A percentile compares a stretch with the other conserved stretches of the same genome.
Evolutionary conservation across 1,140 invertebrate genomes (phyloP).

Genomic region (Pentalonia nigronervosa): DNA sequence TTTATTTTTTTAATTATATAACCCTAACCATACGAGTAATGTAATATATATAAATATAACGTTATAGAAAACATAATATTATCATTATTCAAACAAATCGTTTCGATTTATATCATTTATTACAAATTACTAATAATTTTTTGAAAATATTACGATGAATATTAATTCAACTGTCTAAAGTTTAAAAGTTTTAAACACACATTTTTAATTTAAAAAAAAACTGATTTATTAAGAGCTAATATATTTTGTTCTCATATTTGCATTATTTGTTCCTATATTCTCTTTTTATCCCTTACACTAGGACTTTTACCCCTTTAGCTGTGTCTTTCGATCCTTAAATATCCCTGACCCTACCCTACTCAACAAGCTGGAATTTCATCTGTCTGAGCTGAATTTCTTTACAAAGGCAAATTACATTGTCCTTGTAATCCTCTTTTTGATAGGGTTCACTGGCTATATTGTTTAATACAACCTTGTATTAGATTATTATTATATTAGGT

Average conservation of each 20-base stretch:
- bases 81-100: neutral
- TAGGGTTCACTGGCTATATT: neutral
- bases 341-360: neutral
- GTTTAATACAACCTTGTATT: neutral
- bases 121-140: neutral
- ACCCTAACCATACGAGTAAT: neutral
- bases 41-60: neutral
- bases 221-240: neutral
- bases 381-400: constrained; percentile 10
- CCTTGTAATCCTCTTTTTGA: constrained; percentile 15
- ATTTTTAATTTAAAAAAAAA: neutral
- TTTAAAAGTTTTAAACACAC: neutral
- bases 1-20: neutral
- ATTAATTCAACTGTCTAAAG: neutral
- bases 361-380: constrained; percentile 22
- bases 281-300: neutral
- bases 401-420: constrained; percentile 27
- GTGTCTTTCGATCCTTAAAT: constrained; percentile 17
- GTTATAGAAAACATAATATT: neutral
- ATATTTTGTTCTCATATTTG: neutral
- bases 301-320: neutral
- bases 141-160: neutral
- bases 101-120: neutral
- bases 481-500: neutral
- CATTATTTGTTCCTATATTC: neutral